phyloP scores from a whole-genome alignment of 2,113 vertebrate genomes.

The Dissostichus mawsoni region DNA sequence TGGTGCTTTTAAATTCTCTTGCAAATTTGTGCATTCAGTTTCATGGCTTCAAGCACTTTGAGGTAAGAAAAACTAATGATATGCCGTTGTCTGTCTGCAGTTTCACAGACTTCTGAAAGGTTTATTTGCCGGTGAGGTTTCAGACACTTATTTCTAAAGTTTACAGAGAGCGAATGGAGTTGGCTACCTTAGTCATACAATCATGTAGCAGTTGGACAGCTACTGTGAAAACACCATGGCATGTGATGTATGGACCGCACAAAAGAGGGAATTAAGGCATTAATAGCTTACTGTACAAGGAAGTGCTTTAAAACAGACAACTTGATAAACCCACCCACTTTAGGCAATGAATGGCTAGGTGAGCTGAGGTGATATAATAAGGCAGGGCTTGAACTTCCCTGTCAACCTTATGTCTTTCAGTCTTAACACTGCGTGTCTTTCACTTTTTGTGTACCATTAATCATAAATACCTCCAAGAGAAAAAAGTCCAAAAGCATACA shows the following conservation, averaged over 20 bases:
- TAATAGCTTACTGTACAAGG: background rate
- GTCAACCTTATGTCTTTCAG: background rate
- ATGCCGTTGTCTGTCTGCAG: background rate
- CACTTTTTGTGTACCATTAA: too few relatives aligned
- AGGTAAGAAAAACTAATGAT: background rate
- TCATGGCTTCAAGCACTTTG: background rate
- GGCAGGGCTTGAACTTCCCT: background rate
- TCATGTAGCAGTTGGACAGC: too few relatives aligned
- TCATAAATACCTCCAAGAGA: background rate
- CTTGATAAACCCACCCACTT: background rate
- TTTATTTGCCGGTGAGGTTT: background rate
- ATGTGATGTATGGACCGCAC: background rate
- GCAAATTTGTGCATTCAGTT: slow-evolving; percentile 6
- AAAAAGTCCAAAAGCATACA: background rate
- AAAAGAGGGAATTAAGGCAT: background rate
- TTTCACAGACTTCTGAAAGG: background rate
- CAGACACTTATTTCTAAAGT: background rate
- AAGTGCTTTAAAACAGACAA: background rate
- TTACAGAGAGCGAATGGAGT: background rate
- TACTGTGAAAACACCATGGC: background rate
- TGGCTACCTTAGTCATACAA: too few relatives aligned
- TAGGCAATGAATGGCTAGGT: background rate
- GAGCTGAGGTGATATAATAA: background rate
- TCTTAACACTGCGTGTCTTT: background rate
- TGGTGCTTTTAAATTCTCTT: background rate